A percentile compares a stretch with the other conserved stretches of the same genome.
Conservation (phyloP, 2,888 invertebrate species). For the Hydropsyche betteni region DNA sequence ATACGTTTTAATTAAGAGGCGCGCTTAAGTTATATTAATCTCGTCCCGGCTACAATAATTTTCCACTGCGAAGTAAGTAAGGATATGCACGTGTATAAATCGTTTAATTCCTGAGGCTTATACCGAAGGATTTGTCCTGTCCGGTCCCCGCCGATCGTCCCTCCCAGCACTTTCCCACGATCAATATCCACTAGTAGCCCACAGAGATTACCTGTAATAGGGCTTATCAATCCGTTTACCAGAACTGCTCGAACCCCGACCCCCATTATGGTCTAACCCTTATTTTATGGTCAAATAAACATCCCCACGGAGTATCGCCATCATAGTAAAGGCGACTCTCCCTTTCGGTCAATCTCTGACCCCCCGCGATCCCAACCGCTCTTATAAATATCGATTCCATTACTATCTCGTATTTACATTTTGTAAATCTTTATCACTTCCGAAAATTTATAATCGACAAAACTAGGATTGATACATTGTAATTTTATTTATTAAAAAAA, state of each 20-base stretch:
- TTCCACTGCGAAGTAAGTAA: slow-evolving; percentile 12
- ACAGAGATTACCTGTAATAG: slow-evolving; percentile 42
- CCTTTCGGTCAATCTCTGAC: slow-evolving; percentile 27
- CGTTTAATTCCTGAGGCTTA: slow-evolving; percentile 18
- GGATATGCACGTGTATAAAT: slow-evolving; percentile 13
- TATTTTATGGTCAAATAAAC: slow-evolving; percentile 42
- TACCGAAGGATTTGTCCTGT: slow-evolving; percentile 30
- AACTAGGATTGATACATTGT: no score
- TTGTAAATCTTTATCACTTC: no score
- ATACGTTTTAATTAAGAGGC: slow-evolving; percentile 21
- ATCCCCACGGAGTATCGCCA: slow-evolving; percentile 41
- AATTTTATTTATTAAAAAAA: no score
- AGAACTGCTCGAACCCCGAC: slow-evolving; percentile 39
- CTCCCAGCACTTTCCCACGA: slow-evolving; percentile 35
- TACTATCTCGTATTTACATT: no score
- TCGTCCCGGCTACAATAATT: slow-evolving; percentile 25
- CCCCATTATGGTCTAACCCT: slow-evolving; percentile 42
- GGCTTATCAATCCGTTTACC: slow-evolving; percentile 43
- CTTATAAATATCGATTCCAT: not conserved
- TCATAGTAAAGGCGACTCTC: slow-evolving; percentile 32
- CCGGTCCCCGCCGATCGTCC: slow-evolving; percentile 31
- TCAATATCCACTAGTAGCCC: slow-evolving; percentile 42
- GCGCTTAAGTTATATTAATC: slow-evolving; percentile 28
- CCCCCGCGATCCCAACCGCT: not conserved
- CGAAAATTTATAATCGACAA: no score